These are phyloP conservation scores for Aradus depressus DNA, from an alignment of 2,888 invertebrate species.

Conservation along the genomic window DNA sequence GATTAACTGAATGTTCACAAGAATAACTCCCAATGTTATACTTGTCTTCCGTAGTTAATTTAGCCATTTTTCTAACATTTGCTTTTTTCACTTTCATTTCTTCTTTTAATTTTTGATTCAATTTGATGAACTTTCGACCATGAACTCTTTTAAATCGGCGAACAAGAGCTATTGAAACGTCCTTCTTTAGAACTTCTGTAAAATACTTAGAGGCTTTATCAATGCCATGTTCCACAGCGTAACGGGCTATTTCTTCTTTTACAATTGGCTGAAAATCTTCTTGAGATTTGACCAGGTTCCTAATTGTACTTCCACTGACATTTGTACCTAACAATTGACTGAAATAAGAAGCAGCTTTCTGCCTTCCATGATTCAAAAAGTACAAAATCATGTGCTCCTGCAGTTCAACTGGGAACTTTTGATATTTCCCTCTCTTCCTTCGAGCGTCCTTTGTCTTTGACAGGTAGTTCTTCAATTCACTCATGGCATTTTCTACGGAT, in stretches of 20 bases:
- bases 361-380: constrained; percentile 23
- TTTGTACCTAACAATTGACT: constrained; percentile 21
- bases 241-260: constrained; percentile 28
- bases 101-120: neutral
- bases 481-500: constrained; percentile 23
- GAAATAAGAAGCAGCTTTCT: constrained; percentile 24
- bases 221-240: constrained; percentile 23
- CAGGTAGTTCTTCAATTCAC: constrained; percentile 23
- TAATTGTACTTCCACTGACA: constrained; percentile 27
- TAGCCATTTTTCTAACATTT: constrained; percentile 6
- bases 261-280: constrained; percentile 19
- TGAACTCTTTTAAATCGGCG: constrained; percentile 24
- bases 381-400: constrained; percentile 26
- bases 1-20: constrained; percentile 17
- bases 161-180: constrained; percentile 21
- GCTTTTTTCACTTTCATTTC: constrained; percentile 2
- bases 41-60: constrained; percentile 22
- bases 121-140: constrained; percentile 2
- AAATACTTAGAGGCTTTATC: constrained; percentile 24
- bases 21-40: constrained; percentile 21
- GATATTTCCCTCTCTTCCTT: constrained; percentile 26
- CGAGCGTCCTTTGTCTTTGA: constrained; percentile 26
- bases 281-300: constrained; percentile 26
- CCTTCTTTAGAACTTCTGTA: constrained; percentile 23
- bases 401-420: constrained; percentile 25